A percentile compares a stretch with the other conserved stretches of the same genome.
These are phyloP conservation scores for Hylia prasina DNA, from an alignment of 2,113 vertebrate species.

Conservation along the genomic window DNA sequence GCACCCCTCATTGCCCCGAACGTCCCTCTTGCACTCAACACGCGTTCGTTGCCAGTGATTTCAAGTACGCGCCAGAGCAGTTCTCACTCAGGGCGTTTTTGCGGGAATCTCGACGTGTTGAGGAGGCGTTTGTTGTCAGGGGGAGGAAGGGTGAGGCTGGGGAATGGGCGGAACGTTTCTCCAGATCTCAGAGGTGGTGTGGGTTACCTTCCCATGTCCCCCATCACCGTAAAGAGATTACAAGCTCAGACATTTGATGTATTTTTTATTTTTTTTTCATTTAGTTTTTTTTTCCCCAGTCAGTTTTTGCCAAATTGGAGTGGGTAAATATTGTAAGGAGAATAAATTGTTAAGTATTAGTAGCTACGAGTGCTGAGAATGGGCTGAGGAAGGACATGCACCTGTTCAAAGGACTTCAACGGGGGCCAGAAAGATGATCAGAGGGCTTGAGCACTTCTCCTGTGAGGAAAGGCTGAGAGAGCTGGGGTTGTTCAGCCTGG, in stretches of 20 bases:
- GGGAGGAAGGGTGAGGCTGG: not conserved
- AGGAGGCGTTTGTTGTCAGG: not conserved
- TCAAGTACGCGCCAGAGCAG: not conserved
- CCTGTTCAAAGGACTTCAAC: not conserved
- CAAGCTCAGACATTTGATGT: fast-evolving
- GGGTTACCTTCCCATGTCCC: fast-evolving
- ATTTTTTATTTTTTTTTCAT: too few species aligned
- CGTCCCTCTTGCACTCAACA: not conserved
- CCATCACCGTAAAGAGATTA: not conserved
- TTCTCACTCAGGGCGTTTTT: not conserved
- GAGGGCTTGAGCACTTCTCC: not conserved
- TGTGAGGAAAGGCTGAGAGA: not conserved
- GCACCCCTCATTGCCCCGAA: not conserved
- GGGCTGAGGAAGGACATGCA: not conserved
- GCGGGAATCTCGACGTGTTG: not conserved
- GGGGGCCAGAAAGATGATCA: not conserved
- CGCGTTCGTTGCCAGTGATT: not conserved
- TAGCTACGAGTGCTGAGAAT: not conserved
- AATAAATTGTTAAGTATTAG: not conserved
- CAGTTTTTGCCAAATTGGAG: not conserved
- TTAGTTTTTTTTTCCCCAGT: fast-evolving
- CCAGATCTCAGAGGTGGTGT: not conserved
- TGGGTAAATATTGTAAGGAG: not conserved
- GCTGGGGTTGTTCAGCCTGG: not conserved
- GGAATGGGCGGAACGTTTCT: not conserved